Percentiles rank a stretch among this genome's conserved stretches.
Conservation (phyloP, 1,140 invertebrate genomes). For the Lysiphlebus fabarum region DNA sequence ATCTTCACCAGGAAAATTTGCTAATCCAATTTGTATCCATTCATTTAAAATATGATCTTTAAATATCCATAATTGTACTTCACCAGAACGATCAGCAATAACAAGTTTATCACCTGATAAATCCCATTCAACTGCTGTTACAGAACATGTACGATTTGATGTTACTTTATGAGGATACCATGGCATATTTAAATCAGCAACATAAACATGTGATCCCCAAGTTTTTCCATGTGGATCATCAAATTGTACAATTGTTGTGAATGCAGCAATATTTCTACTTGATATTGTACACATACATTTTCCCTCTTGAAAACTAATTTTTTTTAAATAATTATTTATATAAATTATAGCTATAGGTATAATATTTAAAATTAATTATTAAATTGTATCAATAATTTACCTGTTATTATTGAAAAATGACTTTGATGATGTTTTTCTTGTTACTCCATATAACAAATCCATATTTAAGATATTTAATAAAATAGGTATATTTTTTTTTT, state of each 20-base stretch:
- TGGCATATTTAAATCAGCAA: conserved; percentile 81
- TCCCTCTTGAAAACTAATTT: conserved; percentile 56
- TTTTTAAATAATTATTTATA: too few species aligned
- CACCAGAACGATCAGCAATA: conserved; percentile 71
- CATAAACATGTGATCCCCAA: conserved; percentile 78
- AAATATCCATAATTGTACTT: conserved; percentile 73
- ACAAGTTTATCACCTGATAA: conserved; percentile 74
- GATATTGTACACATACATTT: conserved; percentile 68
- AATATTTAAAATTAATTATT: conserved; percentile 34
- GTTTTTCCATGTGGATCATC: conserved; percentile 64
- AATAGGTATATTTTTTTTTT: too few species aligned
- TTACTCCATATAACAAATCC: conserved; percentile 60
- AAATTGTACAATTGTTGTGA: conserved; percentile 69
- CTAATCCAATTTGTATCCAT: conserved; percentile 62
- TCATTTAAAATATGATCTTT: conserved; percentile 78
- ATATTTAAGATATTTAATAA: conserved; percentile 40
- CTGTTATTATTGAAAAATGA: conserved; percentile 56
- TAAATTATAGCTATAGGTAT: too few species aligned
- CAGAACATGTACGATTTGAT: conserved; percentile 57
- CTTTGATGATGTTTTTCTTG: conserved; percentile 55
- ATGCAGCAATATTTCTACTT: conserved; percentile 75
- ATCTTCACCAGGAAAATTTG: conserved; percentile 68
- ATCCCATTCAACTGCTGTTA: conserved; percentile 84
- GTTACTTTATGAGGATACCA: conserved; percentile 70
- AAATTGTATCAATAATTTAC: conserved; percentile 38